Conservation (phyloP, 1,140 invertebrate genomes). For the Heliconius congener region DNA sequence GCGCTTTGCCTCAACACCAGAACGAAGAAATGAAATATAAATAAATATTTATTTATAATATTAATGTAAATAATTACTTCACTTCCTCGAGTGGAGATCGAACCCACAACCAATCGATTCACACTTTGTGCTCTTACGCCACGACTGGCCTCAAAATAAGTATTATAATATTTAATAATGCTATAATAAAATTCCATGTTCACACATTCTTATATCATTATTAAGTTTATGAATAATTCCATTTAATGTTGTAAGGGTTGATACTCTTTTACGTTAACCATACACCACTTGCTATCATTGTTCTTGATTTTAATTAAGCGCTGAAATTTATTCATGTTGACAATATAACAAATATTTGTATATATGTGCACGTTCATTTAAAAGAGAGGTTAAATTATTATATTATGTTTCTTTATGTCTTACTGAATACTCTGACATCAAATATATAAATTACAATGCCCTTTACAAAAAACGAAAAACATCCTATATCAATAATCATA, state of each 20-base stretch:
- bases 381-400: not conserved
- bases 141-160: too few relatives aligned
- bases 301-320: constrained; percentile 40
- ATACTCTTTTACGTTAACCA: constrained; percentile 36
- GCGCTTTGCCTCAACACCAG: too few relatives aligned
- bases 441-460: too few relatives aligned
- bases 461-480: too few relatives aligned
- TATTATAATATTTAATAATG: constrained; percentile 9
- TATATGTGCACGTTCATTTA: not conserved
- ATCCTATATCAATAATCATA: too few relatives aligned
- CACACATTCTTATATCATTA: constrained; percentile 19
- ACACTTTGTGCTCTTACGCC: too few relatives aligned
- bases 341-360: not conserved
- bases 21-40: too few relatives aligned
- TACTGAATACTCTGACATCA: too few relatives aligned
- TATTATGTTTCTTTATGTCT: not conserved
- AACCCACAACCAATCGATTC: too few relatives aligned
- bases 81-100: too few relatives aligned
- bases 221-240: constrained; percentile 19
- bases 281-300: constrained; percentile 30
- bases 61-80: too few relatives aligned
- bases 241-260: constrained; percentile 17
- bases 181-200: not conserved
- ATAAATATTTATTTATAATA: too few relatives aligned
- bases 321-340: constrained; percentile 28